A percentile compares a stretch with the other conserved stretches of the same genome.
These are phyloP conservation scores for Megalurothrips usitatus DNA, from an alignment of 2,888 invertebrate genomes.

Conservation along the genomic window DNA sequence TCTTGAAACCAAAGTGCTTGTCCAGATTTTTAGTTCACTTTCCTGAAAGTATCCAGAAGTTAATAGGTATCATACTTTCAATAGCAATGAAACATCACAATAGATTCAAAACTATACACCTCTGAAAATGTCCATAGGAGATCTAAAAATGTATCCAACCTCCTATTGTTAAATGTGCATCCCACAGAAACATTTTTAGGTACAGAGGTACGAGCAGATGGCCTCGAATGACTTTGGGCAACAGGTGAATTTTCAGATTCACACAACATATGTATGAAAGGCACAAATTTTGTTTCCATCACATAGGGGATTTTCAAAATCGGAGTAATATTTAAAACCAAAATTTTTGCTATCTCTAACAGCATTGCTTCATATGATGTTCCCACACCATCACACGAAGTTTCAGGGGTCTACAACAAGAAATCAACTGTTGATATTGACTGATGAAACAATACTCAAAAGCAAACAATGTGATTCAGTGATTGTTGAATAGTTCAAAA, in stretches of 20 bases:
- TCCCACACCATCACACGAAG: not conserved
- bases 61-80: not conserved
- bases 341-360: conserved; percentile 37
- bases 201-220: conserved; percentile 30
- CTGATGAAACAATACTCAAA: not conserved
- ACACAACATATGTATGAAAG: conserved; percentile 46
- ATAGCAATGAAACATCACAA: not conserved
- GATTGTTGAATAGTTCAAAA: not conserved
- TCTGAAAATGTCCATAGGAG: conserved; percentile 65
- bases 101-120: conserved; percentile 40
- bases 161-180: conserved; percentile 37
- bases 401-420: not conserved
- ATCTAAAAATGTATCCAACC: conserved; percentile 50
- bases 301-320: conserved; percentile 62
- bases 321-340: conserved; percentile 59
- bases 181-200: conserved; percentile 35
- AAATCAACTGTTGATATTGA: not conserved
- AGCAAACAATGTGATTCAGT: not conserved
- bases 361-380: not conserved
- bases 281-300: conserved; percentile 63
- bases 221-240: not conserved
- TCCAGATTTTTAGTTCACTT: not conserved
- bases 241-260: conserved; percentile 35
- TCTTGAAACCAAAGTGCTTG: not conserved
- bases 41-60: not conserved